These are phyloP conservation scores for Dione juno DNA, from an alignment of 2,888 invertebrate species.

Conservation along the genomic window DNA sequence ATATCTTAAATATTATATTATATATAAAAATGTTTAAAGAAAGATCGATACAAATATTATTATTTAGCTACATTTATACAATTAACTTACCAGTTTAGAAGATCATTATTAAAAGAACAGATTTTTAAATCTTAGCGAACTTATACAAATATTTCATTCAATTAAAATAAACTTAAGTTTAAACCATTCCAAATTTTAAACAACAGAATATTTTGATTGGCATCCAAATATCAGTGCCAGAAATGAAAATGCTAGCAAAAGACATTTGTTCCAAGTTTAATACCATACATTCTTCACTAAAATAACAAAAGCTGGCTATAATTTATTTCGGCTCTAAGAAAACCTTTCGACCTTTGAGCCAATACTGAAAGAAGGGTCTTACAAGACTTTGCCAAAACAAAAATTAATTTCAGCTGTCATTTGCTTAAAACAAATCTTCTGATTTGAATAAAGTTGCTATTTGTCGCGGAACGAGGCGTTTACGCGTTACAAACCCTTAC, in stretches of 20 bases:
- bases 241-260: neutral
- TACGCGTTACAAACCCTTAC: constrained; percentile 47
- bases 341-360: constrained; percentile 19
- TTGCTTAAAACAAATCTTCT: constrained; percentile 66
- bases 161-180: too few relatives aligned
- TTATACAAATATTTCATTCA: neutral
- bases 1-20: too few relatives aligned
- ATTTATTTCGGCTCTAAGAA: constrained; percentile 20
- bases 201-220: neutral
- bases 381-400: constrained; percentile 48
- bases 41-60: too few relatives aligned
- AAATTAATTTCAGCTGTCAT: constrained; percentile 65
- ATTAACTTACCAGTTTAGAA: too few relatives aligned
- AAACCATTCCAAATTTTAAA: too few relatives aligned
- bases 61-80: too few relatives aligned
- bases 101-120: too few relatives aligned
- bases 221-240: neutral
- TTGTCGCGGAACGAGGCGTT: constrained; percentile 64
- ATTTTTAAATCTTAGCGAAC: too few relatives aligned
- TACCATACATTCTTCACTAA: constrained; percentile 13
- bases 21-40: too few relatives aligned
- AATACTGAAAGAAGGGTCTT: constrained; percentile 9
- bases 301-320: constrained; percentile 19
- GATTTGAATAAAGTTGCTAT: constrained; percentile 74
- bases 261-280: neutral